Conservation (phyloP, 2,113 vertebrate species). For the Tragelaphus imberbis region DNA sequence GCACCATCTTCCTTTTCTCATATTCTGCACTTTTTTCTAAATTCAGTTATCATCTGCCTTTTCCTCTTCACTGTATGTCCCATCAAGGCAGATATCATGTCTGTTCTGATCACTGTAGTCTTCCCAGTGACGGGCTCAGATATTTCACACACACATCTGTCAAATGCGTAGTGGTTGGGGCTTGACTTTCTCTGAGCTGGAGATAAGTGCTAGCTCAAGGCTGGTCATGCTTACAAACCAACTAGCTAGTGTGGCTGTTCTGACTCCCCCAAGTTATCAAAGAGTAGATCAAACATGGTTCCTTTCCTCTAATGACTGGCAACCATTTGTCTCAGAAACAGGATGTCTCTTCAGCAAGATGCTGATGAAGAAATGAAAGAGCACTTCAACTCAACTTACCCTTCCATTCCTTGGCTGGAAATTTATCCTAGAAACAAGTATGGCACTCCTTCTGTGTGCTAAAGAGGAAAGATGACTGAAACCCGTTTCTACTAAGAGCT, state of each 20-base stretch:
- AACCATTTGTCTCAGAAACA: background rate
- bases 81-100: background rate
- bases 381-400: background rate
- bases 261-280: background rate
- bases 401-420: background rate
- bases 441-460: background rate
- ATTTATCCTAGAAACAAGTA: background rate
- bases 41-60: background rate
- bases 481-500: background rate
- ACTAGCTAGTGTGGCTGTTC: background rate
- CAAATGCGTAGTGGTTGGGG: rapidly evolving
- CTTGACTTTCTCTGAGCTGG: background rate
- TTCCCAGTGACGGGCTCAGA: background rate
- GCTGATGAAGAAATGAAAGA: background rate
- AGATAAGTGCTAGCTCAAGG: background rate
- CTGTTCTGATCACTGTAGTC: background rate
- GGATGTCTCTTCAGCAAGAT: background rate
- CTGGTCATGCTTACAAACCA: background rate
- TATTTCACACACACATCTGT: background rate
- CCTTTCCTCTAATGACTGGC: background rate
- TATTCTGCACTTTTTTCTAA: background rate
- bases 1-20: background rate
- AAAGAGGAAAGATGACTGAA: background rate
- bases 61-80: background rate
- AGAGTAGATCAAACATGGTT: background rate